Conservation (phyloP, 2,797 vertebrate genomes). For the Propithecus deckenii region DNA sequence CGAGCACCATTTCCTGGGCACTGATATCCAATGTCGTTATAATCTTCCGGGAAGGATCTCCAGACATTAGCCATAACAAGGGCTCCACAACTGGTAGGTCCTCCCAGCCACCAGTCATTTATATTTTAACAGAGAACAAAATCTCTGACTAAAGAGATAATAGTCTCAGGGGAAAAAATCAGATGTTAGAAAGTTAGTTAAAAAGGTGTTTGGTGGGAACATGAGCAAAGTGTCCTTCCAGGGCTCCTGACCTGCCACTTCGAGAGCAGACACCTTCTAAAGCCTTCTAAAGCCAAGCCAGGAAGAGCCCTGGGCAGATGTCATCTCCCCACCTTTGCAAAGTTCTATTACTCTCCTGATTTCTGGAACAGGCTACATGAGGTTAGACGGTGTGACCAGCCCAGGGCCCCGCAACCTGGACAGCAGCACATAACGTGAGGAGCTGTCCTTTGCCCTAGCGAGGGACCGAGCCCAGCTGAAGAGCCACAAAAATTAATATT, state of each 20-base stretch:
- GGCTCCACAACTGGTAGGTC: not conserved
- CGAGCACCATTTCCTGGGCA: not conserved
- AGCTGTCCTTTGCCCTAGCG: not conserved
- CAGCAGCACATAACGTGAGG: not conserved
- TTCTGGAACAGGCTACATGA: not conserved
- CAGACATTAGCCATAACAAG: not conserved
- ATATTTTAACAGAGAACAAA: not conserved
- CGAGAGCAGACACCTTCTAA: not conserved
- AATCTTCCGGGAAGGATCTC: not conserved
- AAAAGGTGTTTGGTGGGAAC: not conserved
- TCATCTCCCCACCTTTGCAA: not conserved
- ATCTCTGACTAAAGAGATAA: not conserved
- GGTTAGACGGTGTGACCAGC: not conserved
- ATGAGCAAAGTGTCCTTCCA: not conserved
- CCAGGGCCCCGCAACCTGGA: not conserved
- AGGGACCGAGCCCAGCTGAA: not conserved
- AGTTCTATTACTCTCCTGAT: not conserved
- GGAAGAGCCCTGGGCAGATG: too few relatives aligned
- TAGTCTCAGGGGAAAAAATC: too few relatives aligned
- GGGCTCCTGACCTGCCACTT: not conserved
- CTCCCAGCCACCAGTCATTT: not conserved
- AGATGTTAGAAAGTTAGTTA: not conserved
- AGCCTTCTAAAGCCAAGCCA: too few relatives aligned
- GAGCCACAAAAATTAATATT: conserved; percentile 9
- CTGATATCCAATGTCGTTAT: accelerated